Conservation (phyloP, 2,888 invertebrate genomes). For the Patella caerulea region DNA sequence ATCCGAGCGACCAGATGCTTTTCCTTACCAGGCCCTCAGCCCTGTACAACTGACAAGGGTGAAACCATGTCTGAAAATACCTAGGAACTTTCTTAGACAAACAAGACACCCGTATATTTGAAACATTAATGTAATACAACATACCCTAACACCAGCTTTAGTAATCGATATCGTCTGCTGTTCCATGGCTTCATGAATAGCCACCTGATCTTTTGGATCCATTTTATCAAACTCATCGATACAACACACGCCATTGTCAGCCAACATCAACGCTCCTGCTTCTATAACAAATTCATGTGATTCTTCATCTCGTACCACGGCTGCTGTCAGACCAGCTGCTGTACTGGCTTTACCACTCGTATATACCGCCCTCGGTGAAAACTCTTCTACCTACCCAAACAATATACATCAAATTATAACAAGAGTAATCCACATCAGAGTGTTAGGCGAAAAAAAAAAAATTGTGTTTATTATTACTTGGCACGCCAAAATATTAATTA, state of each 20-base stretch:
- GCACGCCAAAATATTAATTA: no score
- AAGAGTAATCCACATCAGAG: no score
- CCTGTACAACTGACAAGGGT: no score
- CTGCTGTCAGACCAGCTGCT: conserved; percentile 98
- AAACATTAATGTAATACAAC: conserved; percentile 18
- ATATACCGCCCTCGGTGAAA: conserved; percentile 96
- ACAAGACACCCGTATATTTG: no score
- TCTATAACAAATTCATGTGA: conserved; percentile 99
- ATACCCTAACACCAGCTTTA: conserved; percentile 79
- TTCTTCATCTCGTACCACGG: conserved; percentile 98
- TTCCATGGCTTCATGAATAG: conserved; percentile 99
- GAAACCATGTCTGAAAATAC: no score
- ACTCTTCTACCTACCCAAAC: conserved; percentile 80
- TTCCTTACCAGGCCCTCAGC: no score
- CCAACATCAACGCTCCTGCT: conserved; percentile 99
- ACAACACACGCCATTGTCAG: conserved; percentile 97
- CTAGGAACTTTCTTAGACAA: no score
- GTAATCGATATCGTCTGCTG: conserved; percentile 99
- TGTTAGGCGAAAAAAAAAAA: no score
- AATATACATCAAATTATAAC: no score
- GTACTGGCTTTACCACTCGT: conserved; percentile 98
- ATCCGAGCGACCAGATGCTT: no score
- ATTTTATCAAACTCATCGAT: conserved; percentile 99
- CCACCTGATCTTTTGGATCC: conserved; percentile 97
- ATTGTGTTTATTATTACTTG: no score